A percentile compares a stretch with the other conserved stretches of the same genome.
Evolutionary conservation across 1,140 invertebrate genomes (phyloP).

Genomic region (Drosophila funebris): DNA sequence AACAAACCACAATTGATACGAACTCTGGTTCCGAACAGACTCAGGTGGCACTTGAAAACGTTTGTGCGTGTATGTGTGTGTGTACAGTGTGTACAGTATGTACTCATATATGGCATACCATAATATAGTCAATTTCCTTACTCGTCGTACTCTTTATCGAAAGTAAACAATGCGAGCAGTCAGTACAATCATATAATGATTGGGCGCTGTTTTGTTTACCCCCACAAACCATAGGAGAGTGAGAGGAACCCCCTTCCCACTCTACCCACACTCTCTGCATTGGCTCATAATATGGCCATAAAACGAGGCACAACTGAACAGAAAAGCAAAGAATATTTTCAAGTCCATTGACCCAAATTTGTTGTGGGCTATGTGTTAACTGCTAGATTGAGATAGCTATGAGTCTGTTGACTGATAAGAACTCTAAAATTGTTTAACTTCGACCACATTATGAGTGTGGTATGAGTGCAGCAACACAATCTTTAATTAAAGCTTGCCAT

Average conservation of each 20-base stretch:
- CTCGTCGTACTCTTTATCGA: constrained; percentile 61
- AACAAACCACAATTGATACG: constrained; percentile 70
- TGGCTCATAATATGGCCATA: constrained; percentile 32
- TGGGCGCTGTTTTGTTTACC: constrained; percentile 57
- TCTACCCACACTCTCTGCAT: background rate
- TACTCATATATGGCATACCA: constrained; percentile 30
- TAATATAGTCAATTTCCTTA: constrained; percentile 70
- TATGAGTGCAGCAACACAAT: constrained; percentile 11
- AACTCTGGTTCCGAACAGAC: too few species aligned
- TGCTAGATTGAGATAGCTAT: constrained; percentile 44
- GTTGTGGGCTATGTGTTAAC: constrained; percentile 58
- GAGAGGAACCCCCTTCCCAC: background rate
- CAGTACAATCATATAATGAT: constrained; percentile 44
- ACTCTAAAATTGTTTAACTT: constrained; percentile 20
- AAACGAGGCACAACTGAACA: constrained; percentile 23
- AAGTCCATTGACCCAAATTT: constrained; percentile 71
- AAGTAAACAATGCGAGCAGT: constrained; percentile 59
- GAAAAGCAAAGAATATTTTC: constrained; percentile 35
- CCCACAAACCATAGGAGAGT: background rate
- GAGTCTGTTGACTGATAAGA: constrained; percentile 54
- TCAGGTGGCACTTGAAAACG: constrained; percentile 66
- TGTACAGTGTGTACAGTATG: background rate
- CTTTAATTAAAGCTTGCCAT: constrained; percentile 34
- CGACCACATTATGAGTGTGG: background rate
- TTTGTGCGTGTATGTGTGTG: too few species aligned